Evolutionary conservation across 2,797 vertebrate species (phyloP), one percentile per base, ranked within the genome.

Genomic region (Parambassis ranga): DNA sequence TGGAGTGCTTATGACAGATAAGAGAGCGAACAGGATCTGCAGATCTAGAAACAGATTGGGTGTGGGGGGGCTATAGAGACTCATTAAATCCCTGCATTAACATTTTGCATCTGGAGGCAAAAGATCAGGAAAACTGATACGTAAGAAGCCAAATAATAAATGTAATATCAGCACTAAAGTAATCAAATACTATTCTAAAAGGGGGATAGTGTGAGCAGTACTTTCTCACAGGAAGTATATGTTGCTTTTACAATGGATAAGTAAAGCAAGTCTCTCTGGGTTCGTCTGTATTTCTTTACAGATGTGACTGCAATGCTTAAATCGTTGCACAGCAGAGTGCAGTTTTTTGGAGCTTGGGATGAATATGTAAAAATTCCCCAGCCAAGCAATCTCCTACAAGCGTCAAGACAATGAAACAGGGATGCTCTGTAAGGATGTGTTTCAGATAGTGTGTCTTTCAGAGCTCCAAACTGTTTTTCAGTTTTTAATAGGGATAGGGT

Each of bases 11-110:
- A 13, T 35, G 39, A 55, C 36, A 76, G 71, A 81, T 75, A 74
- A 71, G 51, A 49, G 42, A 38, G 39, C 1, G 4, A 42, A 64
- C 36, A 55, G 62, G 49, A 74, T 59, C 53, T 71, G 63, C 63
- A 71, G 72, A 79, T 64, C 69, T 42, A 38, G 30, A 71, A 46
- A 41, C 56, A 65, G 53, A 73, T 62, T 28, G 23, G 10, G 26
- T 42, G 33, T 22, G 28, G 39, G 10, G 7, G 28, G 28, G 16
- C 50, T 58, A 41, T 51, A 39, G 50, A 58, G 44, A 57, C 65
- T 83, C 74, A 76, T 79, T 71, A 74, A 77, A 71, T 79, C 49
- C 58, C 67, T 65, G 42, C 64, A 82, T 74, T 75, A 79, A 74
- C 59, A 79, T 81, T 78, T 76, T 70, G 65, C 67, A 71, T 79